Percentiles rank a stretch among this genome's conserved stretches.
These are phyloP conservation scores for Conopomorpha cramerella DNA, from an alignment of 1,140 invertebrate species.

Conservation along the genomic window DNA sequence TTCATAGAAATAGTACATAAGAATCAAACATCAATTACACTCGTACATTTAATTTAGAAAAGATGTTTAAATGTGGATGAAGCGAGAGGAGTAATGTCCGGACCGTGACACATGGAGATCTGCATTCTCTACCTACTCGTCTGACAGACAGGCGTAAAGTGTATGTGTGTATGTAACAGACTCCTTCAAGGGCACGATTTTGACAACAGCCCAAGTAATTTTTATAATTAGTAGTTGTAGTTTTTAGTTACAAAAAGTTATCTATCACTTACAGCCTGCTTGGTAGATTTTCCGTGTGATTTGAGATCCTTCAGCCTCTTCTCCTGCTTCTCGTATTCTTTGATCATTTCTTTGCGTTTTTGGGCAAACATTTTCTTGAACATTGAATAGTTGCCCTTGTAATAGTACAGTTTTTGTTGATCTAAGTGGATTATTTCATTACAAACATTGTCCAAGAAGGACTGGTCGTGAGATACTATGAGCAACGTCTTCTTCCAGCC, in stretches of 20 bases:
- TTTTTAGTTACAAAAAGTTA: neutral
- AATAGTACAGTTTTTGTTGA: constrained; percentile 92
- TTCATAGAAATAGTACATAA: too few relatives aligned
- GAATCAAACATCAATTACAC: too few relatives aligned
- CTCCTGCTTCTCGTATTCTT: constrained; percentile 98
- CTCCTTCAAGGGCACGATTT: too few relatives aligned
- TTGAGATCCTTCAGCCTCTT: constrained; percentile 94
- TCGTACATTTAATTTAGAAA: too few relatives aligned
- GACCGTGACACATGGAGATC: too few relatives aligned
- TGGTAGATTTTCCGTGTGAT: constrained; percentile 92
- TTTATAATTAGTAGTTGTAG: too few relatives aligned
- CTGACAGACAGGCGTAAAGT: too few relatives aligned
- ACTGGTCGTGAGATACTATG: constrained; percentile 98
- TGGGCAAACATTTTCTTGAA: constrained; percentile 99
- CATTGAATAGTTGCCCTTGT: constrained; percentile 98
- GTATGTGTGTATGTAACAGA: too few relatives aligned
- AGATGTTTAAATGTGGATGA: too few relatives aligned
- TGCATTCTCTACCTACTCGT: too few relatives aligned
- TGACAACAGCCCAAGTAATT: too few relatives aligned
- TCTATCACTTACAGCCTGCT: constrained; percentile 78
- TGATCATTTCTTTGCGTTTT: constrained; percentile 93
- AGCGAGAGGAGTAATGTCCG: too few relatives aligned
- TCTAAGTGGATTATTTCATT: constrained; percentile 99
- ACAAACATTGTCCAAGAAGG: constrained; percentile 98
- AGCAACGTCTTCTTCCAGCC: constrained; percentile 97